Evolutionary conservation across 2,888 invertebrate species (phyloP), one percentile per base, ranked within the genome.

Genomic region (Lissocephala sabroskyi): DNA sequence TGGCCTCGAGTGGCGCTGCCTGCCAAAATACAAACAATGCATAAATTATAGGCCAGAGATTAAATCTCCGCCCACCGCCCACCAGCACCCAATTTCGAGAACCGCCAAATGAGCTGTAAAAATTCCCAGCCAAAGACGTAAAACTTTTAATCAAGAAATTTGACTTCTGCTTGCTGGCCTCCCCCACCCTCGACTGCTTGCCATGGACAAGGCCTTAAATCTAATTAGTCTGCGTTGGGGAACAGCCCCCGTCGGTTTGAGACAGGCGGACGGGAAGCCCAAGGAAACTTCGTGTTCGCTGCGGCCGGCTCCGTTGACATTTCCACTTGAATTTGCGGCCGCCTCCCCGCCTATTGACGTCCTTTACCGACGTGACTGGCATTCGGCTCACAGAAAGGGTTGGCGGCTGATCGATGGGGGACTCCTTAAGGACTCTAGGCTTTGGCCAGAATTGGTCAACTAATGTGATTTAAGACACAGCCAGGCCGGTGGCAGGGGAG

Each of bases 231-330:
- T 56, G 55, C 52, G 63, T 30, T 30, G 3, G 49, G 53, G 54
- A n/a, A n/a, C n/a, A 58, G 51, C 49, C 48, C 37, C 41, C 37
- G 40, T 45, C 36, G 9, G 39, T 33, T 32, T n/a, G 18, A 33
- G 33, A n/a, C n/a, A n/a, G n/a, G n/a, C n/a, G n/a, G n/a, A n/a
- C n/a, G n/a, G n/a, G n/a, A 23, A 23, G 23, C 3, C 7, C 16
- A 35, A 17, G 16, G 16, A 40, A 39, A 23, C 23, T 7, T 23
- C 3, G n/a, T n/a, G n/a, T n/a, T n/a, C n/a, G n/a, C n/a, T n/a
- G n/a, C n/a, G n/a, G n/a, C n/a, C n/a, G n/a, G n/a, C n/a, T n/a
- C 48, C 54, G 56, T 65, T 70, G 70, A 70, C 67, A 67, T 58
- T 60, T 23, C 61, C 41, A 50, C 44, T 52, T 47, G 2, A 35